These are phyloP conservation scores for Psittacula derbiana DNA, from an alignment of 2,797 vertebrate genomes.

Conservation along the genomic window DNA sequence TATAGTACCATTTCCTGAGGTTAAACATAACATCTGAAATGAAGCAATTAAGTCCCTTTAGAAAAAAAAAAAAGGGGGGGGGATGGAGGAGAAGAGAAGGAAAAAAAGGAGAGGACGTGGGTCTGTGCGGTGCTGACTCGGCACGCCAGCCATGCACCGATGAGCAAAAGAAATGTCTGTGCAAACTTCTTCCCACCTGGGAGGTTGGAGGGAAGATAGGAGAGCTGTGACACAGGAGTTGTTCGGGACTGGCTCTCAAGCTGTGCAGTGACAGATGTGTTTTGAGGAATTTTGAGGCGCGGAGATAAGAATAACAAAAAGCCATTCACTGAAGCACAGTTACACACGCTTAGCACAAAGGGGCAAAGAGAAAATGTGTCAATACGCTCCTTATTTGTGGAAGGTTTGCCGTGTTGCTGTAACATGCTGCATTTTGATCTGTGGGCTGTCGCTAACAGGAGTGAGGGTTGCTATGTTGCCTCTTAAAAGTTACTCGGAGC, in stretches of 20 bases:
- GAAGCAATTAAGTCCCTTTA: conserved; percentile 83
- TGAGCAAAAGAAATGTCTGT: conserved; percentile 50
- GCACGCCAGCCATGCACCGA: conserved; percentile 43
- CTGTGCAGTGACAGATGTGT: conserved; percentile 57
- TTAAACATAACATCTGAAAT: conserved; percentile 89
- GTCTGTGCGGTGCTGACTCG: conserved; percentile 51
- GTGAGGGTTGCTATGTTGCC: not conserved
- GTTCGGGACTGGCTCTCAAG: conserved; percentile 55
- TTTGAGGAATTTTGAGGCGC: conserved; percentile 63
- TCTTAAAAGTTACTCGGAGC: not conserved
- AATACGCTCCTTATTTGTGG: conserved; percentile 8
- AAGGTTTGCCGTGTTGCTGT: conserved; percentile 2
- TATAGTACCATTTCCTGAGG: conserved; percentile 89
- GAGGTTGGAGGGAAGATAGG: conserved; percentile 59
- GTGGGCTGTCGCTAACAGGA: not conserved
- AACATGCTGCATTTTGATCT: not conserved
- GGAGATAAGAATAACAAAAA: conserved; percentile 69
- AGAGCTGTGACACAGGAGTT: conserved; percentile 59
- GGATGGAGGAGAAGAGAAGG: no score
- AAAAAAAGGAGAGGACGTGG: not conserved
- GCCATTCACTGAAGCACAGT: conserved; percentile 27
- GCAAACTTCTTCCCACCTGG: conserved; percentile 53
- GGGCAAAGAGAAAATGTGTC: conserved; percentile 47
- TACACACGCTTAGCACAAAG: conserved; percentile 30
- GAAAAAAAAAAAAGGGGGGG: not conserved